A percentile compares a stretch with the other conserved stretches of the same genome.
phyloP scores from a whole-genome alignment of 2,113 vertebrate species.

The Hemicordylus capensis region DNA sequence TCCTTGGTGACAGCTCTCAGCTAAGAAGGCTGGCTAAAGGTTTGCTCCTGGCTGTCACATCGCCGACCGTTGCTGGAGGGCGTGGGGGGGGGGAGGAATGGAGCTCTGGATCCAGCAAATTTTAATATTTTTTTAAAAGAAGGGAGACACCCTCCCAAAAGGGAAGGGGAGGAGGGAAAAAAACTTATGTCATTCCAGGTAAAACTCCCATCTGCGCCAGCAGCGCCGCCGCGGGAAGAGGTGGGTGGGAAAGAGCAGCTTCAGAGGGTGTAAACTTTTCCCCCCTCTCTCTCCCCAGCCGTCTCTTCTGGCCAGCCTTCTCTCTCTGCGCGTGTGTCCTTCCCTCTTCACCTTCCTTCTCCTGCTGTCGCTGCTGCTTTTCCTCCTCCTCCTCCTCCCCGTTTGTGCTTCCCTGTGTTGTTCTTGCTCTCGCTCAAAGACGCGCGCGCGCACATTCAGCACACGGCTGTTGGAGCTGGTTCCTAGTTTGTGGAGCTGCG shows the following conservation, averaged over 20 bases:
- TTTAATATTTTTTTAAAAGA: background rate
- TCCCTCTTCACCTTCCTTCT: conserved; percentile 9
- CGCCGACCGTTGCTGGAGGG: conserved; percentile 47
- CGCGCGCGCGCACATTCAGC: background rate
- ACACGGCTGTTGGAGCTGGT: conserved; percentile 21
- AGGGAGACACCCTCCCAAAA: background rate
- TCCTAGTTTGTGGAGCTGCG: conserved; percentile 60
- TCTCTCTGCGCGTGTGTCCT: conserved; percentile 4
- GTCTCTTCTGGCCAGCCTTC: background rate
- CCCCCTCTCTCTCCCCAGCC: background rate
- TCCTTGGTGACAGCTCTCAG: conserved; percentile 52
- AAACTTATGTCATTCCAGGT: conserved; percentile 48
- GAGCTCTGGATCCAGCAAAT: conserved; percentile 22
- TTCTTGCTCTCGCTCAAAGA: background rate
- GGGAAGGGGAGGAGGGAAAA: background rate
- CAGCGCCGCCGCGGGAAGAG: conserved; percentile 15
- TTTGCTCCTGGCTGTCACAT: conserved; percentile 56
- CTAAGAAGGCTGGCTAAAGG: conserved; percentile 39
- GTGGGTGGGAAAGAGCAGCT: conserved; percentile 6
- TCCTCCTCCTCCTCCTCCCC: background rate
- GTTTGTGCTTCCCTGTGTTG: background rate
- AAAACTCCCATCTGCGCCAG: conserved; percentile 41
- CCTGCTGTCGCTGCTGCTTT: background rate
- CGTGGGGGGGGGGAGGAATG: background rate
- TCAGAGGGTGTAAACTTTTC: conserved; percentile 51